phyloP scores from a whole-genome alignment of 2,797 vertebrate species.

The Melopsittacus undulatus region DNA sequence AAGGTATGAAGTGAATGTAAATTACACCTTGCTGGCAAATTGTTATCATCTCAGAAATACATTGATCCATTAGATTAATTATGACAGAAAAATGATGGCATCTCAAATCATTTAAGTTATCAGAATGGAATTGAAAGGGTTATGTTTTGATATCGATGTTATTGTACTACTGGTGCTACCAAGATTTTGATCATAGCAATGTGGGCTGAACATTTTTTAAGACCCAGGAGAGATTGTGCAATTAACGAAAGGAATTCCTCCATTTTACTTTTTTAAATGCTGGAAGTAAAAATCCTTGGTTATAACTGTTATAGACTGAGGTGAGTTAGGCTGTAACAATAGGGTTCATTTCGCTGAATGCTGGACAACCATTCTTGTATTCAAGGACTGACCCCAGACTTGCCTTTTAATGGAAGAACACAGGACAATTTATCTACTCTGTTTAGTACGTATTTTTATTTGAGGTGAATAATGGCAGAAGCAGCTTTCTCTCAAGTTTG shows the following conservation, averaged over 20 bases:
- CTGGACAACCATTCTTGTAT: background rate
- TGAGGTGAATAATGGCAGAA: background rate
- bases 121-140: background rate
- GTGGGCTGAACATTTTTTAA: background rate
- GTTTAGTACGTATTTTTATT: background rate
- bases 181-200: background rate
- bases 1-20: slow-evolving; percentile 5
- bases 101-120: background rate
- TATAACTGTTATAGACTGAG: background rate
- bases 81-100: background rate
- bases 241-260: background rate
- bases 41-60: background rate
- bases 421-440: background rate
- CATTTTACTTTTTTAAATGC: background rate
- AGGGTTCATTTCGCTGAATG: background rate
- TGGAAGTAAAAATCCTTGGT: background rate
- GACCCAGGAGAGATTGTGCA: background rate
- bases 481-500: background rate
- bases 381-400: background rate
- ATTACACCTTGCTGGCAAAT: background rate
- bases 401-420: background rate
- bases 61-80: background rate
- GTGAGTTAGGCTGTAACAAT: background rate
- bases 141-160: background rate
- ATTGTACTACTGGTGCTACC: background rate